Conservation (phyloP, 2,113 vertebrate species). For the Callospermophilus lateralis region DNA sequence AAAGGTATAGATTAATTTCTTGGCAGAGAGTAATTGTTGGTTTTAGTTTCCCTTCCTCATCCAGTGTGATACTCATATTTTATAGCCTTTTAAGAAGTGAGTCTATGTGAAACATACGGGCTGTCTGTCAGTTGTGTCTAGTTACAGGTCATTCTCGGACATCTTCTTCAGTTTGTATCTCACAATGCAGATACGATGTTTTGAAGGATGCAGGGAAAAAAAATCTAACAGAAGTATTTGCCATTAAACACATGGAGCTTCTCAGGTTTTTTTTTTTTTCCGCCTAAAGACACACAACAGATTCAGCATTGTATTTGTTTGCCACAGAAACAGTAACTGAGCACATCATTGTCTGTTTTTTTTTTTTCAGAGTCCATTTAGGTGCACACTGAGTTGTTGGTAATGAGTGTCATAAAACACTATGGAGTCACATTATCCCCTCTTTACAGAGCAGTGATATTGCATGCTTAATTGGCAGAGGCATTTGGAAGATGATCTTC, state of each 20-base stretch:
- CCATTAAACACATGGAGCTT: background rate
- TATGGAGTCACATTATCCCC: background rate
- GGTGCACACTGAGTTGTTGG: background rate
- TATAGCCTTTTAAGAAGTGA: constrained; percentile 39
- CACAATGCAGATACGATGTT: constrained; percentile 44
- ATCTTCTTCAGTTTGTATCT: background rate
- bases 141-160: background rate
- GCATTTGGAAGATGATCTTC: constrained; percentile 10
- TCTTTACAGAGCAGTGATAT: background rate
- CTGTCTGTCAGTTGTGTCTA: constrained; percentile 13
- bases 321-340: constrained; percentile 48
- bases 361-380: constrained; percentile 59
- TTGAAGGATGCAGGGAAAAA: constrained; percentile 6
- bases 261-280: background rate
- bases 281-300: background rate
- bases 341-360: background rate
- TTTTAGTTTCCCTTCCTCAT: background rate
- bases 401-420: constrained; percentile 38
- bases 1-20: background rate
- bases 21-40: constrained; percentile 40
- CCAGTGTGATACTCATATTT: constrained; percentile 15
- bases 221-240: constrained; percentile 56
- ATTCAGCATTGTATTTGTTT: constrained; percentile 64
- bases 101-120: background rate
- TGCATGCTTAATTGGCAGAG: background rate